Percentiles rank a stretch among this genome's conserved stretches.
Conservation (phyloP, 2,113 vertebrate genomes). For the Phalacrocorax carbo region DNA sequence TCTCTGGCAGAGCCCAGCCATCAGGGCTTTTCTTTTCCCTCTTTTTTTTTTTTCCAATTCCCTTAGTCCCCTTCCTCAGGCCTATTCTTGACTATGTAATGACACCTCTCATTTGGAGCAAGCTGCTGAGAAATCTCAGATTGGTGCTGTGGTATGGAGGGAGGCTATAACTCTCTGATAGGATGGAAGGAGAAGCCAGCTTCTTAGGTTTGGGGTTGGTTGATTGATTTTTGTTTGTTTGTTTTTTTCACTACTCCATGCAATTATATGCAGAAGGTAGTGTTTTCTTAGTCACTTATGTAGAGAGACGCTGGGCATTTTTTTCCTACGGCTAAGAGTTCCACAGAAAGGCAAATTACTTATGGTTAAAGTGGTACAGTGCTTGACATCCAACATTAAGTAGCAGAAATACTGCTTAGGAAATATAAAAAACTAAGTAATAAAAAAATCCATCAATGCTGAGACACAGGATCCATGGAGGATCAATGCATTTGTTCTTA, state of each 20-base stretch:
- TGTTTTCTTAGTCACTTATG: background rate
- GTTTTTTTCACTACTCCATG: background rate
- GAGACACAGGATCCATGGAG: background rate
- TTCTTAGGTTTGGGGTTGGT: background rate
- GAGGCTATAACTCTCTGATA: background rate
- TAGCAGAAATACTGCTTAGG: background rate
- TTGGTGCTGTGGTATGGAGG: background rate
- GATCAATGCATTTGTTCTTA: background rate
- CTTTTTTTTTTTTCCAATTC: background rate
- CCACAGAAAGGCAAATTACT: background rate
- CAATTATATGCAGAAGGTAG: background rate
- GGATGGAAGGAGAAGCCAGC: background rate
- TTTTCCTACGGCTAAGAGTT: background rate
- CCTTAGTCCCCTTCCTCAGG: background rate
- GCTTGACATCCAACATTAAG: background rate
- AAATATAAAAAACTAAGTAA: background rate
- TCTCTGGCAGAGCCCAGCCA: background rate
- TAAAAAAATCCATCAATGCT: background rate
- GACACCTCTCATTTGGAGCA: background rate
- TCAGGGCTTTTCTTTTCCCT: background rate
- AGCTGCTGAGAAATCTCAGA: background rate
- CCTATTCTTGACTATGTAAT: background rate
- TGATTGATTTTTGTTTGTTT: background rate
- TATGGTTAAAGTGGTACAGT: background rate
- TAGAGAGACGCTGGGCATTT: background rate